phyloP scores from a whole-genome alignment of 2,797 vertebrate genomes.

The Pseudochaenichthys georgianus region DNA sequence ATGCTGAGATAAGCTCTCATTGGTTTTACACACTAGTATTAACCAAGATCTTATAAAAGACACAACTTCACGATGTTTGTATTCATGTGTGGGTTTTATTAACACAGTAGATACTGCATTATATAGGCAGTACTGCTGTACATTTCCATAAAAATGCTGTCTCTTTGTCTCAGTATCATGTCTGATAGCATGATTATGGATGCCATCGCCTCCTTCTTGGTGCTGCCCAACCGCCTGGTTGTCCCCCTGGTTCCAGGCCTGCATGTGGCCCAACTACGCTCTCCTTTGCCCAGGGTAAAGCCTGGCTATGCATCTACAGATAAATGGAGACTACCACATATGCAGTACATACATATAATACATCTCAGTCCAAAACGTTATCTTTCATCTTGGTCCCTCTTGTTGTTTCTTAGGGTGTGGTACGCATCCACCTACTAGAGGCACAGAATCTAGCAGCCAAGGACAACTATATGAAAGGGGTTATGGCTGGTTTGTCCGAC shows the following conservation, averaged over 20 bases:
- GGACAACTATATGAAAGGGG: conserved; percentile 91
- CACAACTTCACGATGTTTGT: not conserved
- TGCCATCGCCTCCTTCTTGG: conserved; percentile 92
- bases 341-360: not conserved
- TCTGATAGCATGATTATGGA: conserved; percentile 97
- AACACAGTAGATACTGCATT: not conserved
- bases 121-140: not conserved
- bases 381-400: not conserved
- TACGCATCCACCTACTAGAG: conserved; percentile 91
- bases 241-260: conserved; percentile 90
- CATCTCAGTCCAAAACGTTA: not conserved
- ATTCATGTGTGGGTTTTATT: not conserved
- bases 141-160: conserved; percentile 2
- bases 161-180: conserved; percentile 82
- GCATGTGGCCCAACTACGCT: conserved; percentile 90
- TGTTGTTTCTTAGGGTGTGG: conserved; percentile 86
- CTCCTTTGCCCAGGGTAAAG: conserved; percentile 92
- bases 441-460: conserved; percentile 88
- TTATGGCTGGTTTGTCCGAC: conserved; percentile 93
- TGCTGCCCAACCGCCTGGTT: conserved; percentile 93
- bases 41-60: not conserved
- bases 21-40: conserved; percentile 3
- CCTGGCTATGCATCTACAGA: conserved; percentile 3
- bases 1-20: not conserved
- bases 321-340: not conserved